Base-by-base conservation (phyloP, 2,113 vertebrate genomes). In the Salvelinus fontinalis region DNA sequence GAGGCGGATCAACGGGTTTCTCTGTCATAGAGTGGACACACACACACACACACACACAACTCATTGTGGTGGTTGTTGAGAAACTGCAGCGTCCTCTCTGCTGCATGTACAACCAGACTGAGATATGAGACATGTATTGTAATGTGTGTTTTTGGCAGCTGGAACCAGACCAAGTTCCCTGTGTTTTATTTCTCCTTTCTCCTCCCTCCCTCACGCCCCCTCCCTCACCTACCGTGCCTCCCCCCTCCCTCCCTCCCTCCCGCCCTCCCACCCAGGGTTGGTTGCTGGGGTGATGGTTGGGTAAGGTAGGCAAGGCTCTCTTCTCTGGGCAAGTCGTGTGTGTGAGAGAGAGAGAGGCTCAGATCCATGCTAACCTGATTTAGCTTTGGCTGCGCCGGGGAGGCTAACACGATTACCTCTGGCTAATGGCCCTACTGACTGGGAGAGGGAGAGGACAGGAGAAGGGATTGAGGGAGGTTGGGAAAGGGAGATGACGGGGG, bases 361-460 rank as follows among this genome's bases (percentile, higher is more conserved):
- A 86, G 93, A 99, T 99, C 97, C 96, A 98, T 99, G 94, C 96
- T 98, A 99, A 99, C 97, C 93, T 95, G 95, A 98, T 99, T 99
- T 98, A 88, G 92, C 92, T 89, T 94, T 95, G 95, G 95, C 94
- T 91, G 95, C 95, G 94, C 95, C 93, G 93, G 95, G 94, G 93
- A 94, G 93, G 92, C 94, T 99, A 98, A 99, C 97, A 94, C 91
- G 95, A 96, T 99, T 98, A 98, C 87, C 87, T 87, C 90, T 90
- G 95, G 95, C 96, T 99, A 99, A 99, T 99, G 97, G 96, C 87
- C 92, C 93, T 94, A 93, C 95, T 95, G 91, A 91, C 95, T 95
- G 94, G 91, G 94, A 51, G 54, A 62, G 75, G 39, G 64, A 84
- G 81, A 29, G 65, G 39, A 11, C 2, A 44, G 39, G 9, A 44